Conservation (phyloP, 1,140 invertebrate genomes). For the Caerostris darwini region DNA sequence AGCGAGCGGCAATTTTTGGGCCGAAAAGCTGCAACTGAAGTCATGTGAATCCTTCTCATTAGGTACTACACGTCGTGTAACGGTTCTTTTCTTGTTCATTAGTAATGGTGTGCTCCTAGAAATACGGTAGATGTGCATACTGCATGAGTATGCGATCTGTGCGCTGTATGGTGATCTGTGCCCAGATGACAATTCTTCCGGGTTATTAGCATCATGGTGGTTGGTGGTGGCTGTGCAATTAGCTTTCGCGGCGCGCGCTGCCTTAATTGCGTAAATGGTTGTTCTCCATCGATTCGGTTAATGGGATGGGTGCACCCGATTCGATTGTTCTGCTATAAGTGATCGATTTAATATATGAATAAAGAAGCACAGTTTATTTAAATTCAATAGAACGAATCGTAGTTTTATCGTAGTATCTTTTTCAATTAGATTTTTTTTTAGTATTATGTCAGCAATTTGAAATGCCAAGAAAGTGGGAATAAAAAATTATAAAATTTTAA, state of each 20-base stretch:
- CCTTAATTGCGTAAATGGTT: slow-evolving; percentile 6
- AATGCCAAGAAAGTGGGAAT: too few species aligned
- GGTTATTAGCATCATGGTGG: background rate
- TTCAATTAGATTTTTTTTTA: too few species aligned
- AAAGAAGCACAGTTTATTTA: too few species aligned
- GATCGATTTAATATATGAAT: too few species aligned
- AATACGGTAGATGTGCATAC: background rate
- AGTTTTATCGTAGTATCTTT: too few species aligned
- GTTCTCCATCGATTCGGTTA: background rate
- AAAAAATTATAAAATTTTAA: too few species aligned
- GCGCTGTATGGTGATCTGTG: background rate
- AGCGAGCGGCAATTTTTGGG: background rate
- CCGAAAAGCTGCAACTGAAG: slow-evolving; percentile 15
- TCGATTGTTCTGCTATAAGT: too few species aligned
- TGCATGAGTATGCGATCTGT: background rate
- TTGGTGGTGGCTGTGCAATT: background rate
- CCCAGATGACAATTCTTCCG: slow-evolving; percentile 10
- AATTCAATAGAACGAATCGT: too few species aligned
- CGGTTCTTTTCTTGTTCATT: slow-evolving; percentile 3
- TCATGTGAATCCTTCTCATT: slow-evolving; percentile 21
- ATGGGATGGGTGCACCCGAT: too few species aligned
- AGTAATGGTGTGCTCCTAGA: background rate
- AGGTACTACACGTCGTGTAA: background rate
- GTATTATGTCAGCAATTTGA: too few species aligned
- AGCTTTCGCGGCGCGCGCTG: background rate